Conservation (phyloP, 2,888 invertebrate genomes). For the Ormia ochracea region DNA sequence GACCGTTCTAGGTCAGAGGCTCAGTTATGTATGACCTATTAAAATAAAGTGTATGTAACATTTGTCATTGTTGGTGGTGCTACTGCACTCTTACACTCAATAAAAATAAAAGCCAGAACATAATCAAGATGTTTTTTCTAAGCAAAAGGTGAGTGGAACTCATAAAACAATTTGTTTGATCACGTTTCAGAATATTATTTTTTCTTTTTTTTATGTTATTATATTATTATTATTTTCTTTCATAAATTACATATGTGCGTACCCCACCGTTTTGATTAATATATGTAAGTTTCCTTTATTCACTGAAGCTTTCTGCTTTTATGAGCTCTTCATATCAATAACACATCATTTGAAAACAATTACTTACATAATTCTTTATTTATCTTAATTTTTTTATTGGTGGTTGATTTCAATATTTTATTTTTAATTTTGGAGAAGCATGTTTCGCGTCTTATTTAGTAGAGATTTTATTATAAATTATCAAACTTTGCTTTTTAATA, state of each 20-base stretch:
- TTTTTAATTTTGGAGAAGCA: slow-evolving; percentile 41
- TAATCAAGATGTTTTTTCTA: slow-evolving; percentile 10
- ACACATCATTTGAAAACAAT: slow-evolving; percentile 10
- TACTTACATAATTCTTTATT: slow-evolving; percentile 17
- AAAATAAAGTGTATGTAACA: too few species aligned
- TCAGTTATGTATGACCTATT: too few species aligned
- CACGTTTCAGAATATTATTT: too few species aligned
- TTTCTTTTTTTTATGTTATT: too few species aligned
- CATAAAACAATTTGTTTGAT: too few species aligned
- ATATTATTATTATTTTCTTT: too few species aligned
- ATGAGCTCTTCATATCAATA: slow-evolving; percentile 34
- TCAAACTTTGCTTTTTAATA: too few species aligned
- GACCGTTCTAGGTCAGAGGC: background rate
- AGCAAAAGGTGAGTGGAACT: slow-evolving; percentile 38
- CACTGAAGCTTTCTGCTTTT: slow-evolving; percentile 26
- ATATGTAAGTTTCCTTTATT: slow-evolving; percentile 5
- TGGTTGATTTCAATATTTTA: slow-evolving; percentile 24
- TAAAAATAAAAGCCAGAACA: slow-evolving; percentile 1
- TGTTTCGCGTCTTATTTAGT: slow-evolving; percentile 51
- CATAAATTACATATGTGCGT: too few species aligned
- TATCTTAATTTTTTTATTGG: slow-evolving; percentile 8
- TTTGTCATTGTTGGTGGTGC: too few species aligned
- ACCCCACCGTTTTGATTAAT: background rate
- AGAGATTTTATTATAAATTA: slow-evolving; percentile 13
- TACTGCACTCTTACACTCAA: background rate